Evolutionary conservation across 1,140 invertebrate genomes (phyloP), one percentile per base, ranked within the genome.

Genomic region (Drosophila busckii): DNA sequence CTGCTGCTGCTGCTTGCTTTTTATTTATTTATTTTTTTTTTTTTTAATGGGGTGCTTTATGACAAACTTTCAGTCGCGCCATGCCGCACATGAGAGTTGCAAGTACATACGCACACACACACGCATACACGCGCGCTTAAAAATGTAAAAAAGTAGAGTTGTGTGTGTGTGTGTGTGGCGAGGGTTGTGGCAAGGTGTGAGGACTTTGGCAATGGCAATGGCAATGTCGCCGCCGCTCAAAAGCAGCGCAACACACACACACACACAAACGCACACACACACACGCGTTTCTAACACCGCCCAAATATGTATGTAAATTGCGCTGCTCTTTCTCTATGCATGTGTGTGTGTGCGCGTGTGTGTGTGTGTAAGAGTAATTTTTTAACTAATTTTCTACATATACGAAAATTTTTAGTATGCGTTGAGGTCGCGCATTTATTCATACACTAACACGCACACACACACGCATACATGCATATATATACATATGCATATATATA

Each of bases 351-450:
- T 38, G 34, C 19, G 28, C 48, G 35, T 56, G 15, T 20, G 4
- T 32, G 23, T 49, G 26, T 12, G 38, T 28, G 34, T 42, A 23
- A 63, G 62, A 83, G 82, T 85, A 76, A 85, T 85, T 86, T 86
- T 86, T 86, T 86, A 86, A 85, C 84, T 86, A 86, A 86, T 86
- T 85, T 86, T 86, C 84, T 85, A 86, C 84, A 86, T 84, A n/a
- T n/a, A n/a, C n/a, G n/a, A n/a, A 85, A 86, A 85, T 85, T 85
- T 78, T 80, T 85, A 85, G 82, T 70, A 64, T 76, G 75, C 69
- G 60, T 52, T 56, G 26, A 62, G 66, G 35, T 54, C 54, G 50
- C 49, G 17, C 42, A 42, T 56, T 32, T 75, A 46, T 40, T 10
- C 31, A 44, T 31, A 22, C 8, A 23, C 2, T 13, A 15, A 28